Evolutionary conservation across 2,888 invertebrate genomes (phyloP).

Genomic region (Pandemis cinnamomeana): DNA sequence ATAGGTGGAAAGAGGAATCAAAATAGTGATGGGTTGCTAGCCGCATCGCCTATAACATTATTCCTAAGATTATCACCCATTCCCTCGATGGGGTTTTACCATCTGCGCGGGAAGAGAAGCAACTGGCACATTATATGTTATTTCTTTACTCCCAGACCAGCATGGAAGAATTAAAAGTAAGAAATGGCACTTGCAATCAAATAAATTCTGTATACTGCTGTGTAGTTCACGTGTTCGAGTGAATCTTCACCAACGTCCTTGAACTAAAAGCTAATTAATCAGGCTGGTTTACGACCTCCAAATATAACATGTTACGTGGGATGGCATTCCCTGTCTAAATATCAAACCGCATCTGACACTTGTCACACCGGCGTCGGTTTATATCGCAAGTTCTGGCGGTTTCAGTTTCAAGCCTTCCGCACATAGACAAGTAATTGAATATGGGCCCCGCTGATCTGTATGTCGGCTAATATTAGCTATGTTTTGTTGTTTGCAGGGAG

Average conservation of each 20-base stretch:
- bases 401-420: not conserved
- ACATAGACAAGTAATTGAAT: conserved; percentile 4
- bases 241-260: not conserved
- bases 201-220: too few species aligned
- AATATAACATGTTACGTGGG: not conserved
- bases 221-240: not conserved
- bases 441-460: not conserved
- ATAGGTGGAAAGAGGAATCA: too few species aligned
- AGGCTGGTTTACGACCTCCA: not conserved
- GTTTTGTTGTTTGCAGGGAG: not conserved
- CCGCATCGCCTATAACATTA: too few species aligned
- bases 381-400: not conserved
- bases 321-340: not conserved
- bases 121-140: too few species aligned
- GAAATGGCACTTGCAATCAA: too few species aligned
- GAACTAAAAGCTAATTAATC: not conserved
- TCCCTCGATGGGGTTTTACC: too few species aligned
- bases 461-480: not conserved
- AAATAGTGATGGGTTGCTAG: too few species aligned
- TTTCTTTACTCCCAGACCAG: too few species aligned
- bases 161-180: too few species aligned
- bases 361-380: not conserved
- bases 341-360: conserved; percentile 3
- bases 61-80: too few species aligned
- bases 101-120: too few species aligned